Conservation (phyloP, 2,113 vertebrate genomes). For the Urocitellus parryii region DNA sequence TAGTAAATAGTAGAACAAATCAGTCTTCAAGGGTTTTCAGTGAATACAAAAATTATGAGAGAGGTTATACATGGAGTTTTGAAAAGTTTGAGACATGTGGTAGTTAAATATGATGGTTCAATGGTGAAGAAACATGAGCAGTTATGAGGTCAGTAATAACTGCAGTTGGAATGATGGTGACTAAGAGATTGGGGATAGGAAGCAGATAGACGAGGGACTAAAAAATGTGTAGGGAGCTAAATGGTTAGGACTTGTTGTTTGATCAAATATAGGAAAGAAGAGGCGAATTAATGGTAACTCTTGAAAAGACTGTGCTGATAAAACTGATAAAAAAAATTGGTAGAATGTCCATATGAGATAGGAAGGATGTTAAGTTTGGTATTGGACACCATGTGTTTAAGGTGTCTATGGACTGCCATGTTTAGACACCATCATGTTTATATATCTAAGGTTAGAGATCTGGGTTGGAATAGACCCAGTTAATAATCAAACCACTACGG, state of each 20-base stretch:
- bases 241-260: background rate
- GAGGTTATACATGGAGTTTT: background rate
- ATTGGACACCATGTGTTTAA: background rate
- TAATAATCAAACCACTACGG: background rate
- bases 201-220: background rate
- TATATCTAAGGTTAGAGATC: background rate
- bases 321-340: background rate
- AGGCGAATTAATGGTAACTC: background rate
- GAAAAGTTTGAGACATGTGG: background rate
- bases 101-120: background rate
- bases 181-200: background rate
- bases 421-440: background rate
- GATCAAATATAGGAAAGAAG: background rate
- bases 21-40: background rate
- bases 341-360: background rate
- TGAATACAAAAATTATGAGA: background rate
- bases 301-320: background rate
- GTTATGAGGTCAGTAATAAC: background rate
- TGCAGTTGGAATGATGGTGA: background rate
- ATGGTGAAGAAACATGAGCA: background rate
- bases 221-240: background rate
- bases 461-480: background rate
- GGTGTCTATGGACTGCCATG: background rate
- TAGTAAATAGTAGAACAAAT: background rate
- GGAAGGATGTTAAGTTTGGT: background rate